Conservation (phyloP, 2,797 vertebrate genomes). For the Tapirus indicus region DNA sequence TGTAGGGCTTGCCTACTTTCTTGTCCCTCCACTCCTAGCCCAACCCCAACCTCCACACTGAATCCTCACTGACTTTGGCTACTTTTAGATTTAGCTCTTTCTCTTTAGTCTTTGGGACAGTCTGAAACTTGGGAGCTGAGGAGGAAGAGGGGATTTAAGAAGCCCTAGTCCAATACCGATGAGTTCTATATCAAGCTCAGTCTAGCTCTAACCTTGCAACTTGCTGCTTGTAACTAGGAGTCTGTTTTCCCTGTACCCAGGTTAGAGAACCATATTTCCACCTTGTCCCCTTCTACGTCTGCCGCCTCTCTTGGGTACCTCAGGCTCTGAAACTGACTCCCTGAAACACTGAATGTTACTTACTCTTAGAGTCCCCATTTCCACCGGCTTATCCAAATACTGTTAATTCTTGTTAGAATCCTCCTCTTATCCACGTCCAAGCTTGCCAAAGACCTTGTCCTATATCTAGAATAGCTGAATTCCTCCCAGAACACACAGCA, state of each 20-base stretch:
- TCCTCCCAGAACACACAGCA: not conserved
- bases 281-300: not conserved
- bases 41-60: not conserved
- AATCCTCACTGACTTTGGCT: slow-evolving; percentile 9
- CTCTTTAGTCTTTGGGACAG: not conserved
- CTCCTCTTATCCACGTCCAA: not conserved
- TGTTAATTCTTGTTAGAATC: not conserved
- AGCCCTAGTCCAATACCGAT: not conserved
- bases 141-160: not conserved
- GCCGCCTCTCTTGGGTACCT: not conserved
- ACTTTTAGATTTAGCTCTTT: slow-evolving; percentile 48
- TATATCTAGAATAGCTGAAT: not conserved
- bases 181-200: not conserved
- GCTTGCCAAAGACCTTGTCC: not conserved
- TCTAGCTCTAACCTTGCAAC: slow-evolving; percentile 1
- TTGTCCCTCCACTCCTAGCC: not conserved
- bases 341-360: not conserved
- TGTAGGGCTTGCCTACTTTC: not conserved
- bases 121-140: not conserved
- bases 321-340: not conserved
- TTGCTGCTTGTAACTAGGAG: not conserved
- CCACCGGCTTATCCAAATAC: not conserved
- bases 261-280: not conserved
- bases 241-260: not conserved
- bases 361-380: not conserved